phyloP scores from a whole-genome alignment of 2,888 invertebrate species.

The Cryptocephalus moraei region DNA sequence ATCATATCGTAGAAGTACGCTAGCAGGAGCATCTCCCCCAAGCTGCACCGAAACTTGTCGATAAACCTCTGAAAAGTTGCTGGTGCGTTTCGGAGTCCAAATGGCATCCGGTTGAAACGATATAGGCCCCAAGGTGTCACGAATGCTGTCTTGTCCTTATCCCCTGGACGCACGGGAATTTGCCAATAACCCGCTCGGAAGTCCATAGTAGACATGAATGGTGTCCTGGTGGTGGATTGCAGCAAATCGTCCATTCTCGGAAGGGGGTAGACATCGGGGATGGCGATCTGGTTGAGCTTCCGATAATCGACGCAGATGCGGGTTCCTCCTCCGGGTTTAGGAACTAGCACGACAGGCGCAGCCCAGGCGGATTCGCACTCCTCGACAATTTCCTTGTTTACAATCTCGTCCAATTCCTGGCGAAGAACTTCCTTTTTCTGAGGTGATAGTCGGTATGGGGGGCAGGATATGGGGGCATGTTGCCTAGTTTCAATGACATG shows the following conservation, averaged over 20 bases:
- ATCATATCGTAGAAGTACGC: conserved; percentile 1
- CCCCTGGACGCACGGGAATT: background rate
- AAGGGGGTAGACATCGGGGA: conserved; percentile 10
- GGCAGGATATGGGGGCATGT: conserved; percentile 19
- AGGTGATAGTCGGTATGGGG: conserved; percentile 25
- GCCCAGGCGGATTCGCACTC: conserved; percentile 30
- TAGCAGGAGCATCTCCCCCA: background rate
- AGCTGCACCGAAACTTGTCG: background rate
- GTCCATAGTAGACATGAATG: conserved; percentile 3
- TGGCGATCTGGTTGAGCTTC: conserved; percentile 8
- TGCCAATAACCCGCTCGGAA: conserved; percentile 2
- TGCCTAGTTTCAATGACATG: background rate
- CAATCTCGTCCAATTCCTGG: conserved; percentile 22
- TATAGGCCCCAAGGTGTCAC: conserved; percentile 21
- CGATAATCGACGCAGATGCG: conserved; percentile 12
- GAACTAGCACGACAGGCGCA: conserved; percentile 26
- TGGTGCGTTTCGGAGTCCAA: conserved; percentile 14
- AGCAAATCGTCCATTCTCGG: conserved; percentile 13
- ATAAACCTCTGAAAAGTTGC: conserved; percentile 17
- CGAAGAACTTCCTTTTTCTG: conserved; percentile 12
- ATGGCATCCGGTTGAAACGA: conserved; percentile 13
- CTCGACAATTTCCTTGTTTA: conserved; percentile 25
- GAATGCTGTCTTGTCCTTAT: conserved; percentile 3
- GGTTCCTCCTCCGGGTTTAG: conserved; percentile 19
- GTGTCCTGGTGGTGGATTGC: conserved; percentile 4